phyloP scores from a whole-genome alignment of 2,888 invertebrate species.

The Epicampocera succincta region DNA sequence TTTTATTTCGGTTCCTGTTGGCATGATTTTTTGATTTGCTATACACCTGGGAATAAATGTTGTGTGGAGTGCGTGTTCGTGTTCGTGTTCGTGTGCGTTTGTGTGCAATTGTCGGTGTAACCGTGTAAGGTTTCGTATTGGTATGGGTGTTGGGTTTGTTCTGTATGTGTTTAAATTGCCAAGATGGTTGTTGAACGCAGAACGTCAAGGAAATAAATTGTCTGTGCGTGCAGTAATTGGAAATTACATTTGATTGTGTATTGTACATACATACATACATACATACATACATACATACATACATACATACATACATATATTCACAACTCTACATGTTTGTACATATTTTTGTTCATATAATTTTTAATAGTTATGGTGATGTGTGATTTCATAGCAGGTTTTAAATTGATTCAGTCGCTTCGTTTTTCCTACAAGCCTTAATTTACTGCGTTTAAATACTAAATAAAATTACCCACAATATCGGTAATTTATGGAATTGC shows the following conservation, averaged over 20 bases:
- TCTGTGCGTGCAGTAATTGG: slow-evolving; percentile 81
- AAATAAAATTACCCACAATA: slow-evolving; percentile 15
- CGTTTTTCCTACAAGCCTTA: not conserved
- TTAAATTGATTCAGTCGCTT: slow-evolving; percentile 37
- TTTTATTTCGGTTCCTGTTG: slow-evolving; percentile 65
- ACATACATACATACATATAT: too few relatives aligned
- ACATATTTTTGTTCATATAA: too few relatives aligned
- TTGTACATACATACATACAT: slow-evolving; percentile 7
- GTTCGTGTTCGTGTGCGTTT: not conserved
- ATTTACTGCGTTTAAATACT: slow-evolving; percentile 1
- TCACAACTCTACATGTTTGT: too few relatives aligned
- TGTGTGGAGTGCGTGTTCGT: slow-evolving; percentile 3
- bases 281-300: not conserved
- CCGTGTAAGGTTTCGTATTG: slow-evolving; percentile 1
- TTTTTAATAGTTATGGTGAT: not conserved
- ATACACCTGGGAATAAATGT: slow-evolving; percentile 78
- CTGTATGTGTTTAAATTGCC: slow-evolving; percentile 47
- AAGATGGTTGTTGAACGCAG: slow-evolving; percentile 72
- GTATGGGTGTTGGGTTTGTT: not conserved
- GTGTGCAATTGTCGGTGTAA: not conserved
- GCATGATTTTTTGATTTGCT: slow-evolving; percentile 79
- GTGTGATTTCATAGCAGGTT: slow-evolving; percentile 62
- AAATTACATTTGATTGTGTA: slow-evolving; percentile 75
- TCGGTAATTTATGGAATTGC: slow-evolving; percentile 8
- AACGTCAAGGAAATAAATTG: slow-evolving; percentile 79